Evolutionary conservation across 2,888 invertebrate genomes (phyloP).

Genomic region (Dynastes grantii): DNA sequence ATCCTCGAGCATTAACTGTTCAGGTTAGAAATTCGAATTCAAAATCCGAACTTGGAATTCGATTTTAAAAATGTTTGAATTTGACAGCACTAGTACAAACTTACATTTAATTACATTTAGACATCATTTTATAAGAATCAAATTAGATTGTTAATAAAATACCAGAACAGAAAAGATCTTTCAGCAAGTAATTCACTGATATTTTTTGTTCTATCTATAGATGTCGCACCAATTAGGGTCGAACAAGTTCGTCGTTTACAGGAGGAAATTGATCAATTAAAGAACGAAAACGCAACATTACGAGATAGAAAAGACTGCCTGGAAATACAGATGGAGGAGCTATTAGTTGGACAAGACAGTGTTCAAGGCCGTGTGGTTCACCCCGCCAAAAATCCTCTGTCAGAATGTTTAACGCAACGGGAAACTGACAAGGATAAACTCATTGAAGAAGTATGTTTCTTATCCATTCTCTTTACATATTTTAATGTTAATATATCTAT

Average conservation of each 20-base stretch:
- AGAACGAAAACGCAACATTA: constrained; percentile 70
- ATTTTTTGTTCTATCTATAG: constrained; percentile 54
- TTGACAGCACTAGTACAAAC: no score
- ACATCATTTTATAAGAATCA: no score
- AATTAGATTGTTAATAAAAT: no score
- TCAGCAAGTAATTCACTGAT: neutral
- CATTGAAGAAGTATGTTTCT: constrained; percentile 76
- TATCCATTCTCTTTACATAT: constrained; percentile 50
- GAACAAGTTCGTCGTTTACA: constrained; percentile 74
- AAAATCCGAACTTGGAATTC: no score
- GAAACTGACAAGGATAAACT: constrained; percentile 80
- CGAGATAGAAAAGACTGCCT: constrained; percentile 75
- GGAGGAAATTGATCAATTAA: constrained; percentile 75
- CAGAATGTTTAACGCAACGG: constrained; percentile 78
- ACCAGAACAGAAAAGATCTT: no score
- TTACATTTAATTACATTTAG: no score
- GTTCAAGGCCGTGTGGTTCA: constrained; percentile 74
- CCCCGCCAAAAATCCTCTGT: constrained; percentile 82
- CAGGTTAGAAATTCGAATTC: no score
- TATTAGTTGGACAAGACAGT: constrained; percentile 66
- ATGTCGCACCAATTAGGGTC: constrained; percentile 67
- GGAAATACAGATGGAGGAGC: constrained; percentile 78
- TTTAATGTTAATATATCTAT: constrained; percentile 11
- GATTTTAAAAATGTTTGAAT: no score
- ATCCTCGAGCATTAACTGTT: no score